A percentile compares a stretch with the other conserved stretches of the same genome.
Conservation (phyloP, 1,140 invertebrate species). For the Drosophila setifemur region DNA sequence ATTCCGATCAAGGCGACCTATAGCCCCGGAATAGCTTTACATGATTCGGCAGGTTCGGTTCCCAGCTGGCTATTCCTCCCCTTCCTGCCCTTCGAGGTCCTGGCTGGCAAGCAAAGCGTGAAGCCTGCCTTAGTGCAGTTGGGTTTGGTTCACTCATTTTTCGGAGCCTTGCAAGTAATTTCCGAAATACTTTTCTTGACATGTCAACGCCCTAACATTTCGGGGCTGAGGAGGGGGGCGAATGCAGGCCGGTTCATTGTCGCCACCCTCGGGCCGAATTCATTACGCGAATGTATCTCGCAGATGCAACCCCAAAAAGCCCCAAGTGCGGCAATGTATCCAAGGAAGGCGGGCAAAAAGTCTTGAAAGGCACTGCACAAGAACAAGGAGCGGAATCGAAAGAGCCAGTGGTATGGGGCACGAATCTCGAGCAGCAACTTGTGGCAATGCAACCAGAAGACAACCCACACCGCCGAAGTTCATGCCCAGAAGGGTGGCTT, state of each 20-base stretch:
- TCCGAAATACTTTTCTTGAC: slow-evolving; percentile 29
- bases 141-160: neutral
- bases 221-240: slow-evolving; percentile 1
- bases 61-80: slow-evolving; percentile 41
- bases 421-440: slow-evolving; percentile 43
- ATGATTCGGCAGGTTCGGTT: slow-evolving; percentile 51
- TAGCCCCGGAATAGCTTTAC: slow-evolving; percentile 48
- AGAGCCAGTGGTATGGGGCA: neutral
- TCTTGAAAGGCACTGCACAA: slow-evolving; percentile 59
- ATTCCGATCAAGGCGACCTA: too few relatives aligned
- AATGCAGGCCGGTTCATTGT: slow-evolving; percentile 67
- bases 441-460: slow-evolving; percentile 70
- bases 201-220: slow-evolving; percentile 43
- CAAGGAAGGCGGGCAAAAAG: slow-evolving; percentile 49
- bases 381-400: slow-evolving; percentile 32
- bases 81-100: slow-evolving; percentile 16
- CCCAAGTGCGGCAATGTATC: slow-evolving; percentile 35
- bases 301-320: slow-evolving; percentile 72
- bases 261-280: slow-evolving; percentile 68
- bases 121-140: slow-evolving; percentile 23
- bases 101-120: slow-evolving; percentile 56
- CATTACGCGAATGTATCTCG: slow-evolving; percentile 61
- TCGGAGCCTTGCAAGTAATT: slow-evolving; percentile 27
- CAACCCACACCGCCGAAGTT: slow-evolving; percentile 44
- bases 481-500: slow-evolving; percentile 41